Evolutionary conservation across 2,113 vertebrate species (phyloP).

Genomic region (Sorex araneus): DNA sequence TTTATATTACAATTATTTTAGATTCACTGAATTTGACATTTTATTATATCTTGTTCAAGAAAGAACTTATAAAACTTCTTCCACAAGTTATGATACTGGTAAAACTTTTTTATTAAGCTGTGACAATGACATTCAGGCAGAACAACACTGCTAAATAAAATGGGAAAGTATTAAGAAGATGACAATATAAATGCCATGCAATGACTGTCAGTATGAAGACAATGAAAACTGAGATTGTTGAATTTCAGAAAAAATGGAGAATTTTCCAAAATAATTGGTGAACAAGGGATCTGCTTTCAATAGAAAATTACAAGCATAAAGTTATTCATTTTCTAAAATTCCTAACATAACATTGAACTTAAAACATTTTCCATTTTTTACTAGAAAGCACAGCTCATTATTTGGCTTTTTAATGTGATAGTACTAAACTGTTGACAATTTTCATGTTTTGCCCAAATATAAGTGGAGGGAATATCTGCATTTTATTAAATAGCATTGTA

Average conservation of each 20-base stretch:
- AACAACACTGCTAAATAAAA: constrained; percentile 65
- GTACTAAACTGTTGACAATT: constrained; percentile 8
- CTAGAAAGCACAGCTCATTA: too few relatives aligned
- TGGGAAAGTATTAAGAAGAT: constrained; percentile 49
- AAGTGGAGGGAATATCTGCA: constrained; percentile 15
- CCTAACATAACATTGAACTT: constrained; percentile 58
- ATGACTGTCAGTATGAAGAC: constrained; percentile 2
- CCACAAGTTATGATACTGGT: too few relatives aligned
- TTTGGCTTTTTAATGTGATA: neutral
- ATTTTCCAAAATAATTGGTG: constrained; percentile 52
- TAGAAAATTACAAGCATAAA: constrained; percentile 66
- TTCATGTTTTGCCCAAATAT: constrained; percentile 50
- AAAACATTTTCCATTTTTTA: constrained; percentile 40
- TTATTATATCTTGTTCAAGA: too few relatives aligned
- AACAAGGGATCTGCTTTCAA: constrained; percentile 47
- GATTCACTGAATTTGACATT: too few relatives aligned
- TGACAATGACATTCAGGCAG: neutral
- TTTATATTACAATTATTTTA: too few relatives aligned
- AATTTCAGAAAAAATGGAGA: constrained; percentile 63
- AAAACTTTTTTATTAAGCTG: neutral
- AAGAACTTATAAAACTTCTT: too few relatives aligned
- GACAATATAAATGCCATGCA: constrained; percentile 42
- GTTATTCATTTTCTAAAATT: constrained; percentile 29
- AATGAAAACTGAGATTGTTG: constrained; percentile 55
- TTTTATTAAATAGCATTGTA: constrained; percentile 59